These are phyloP conservation scores for Drosophila pseudotakahashii DNA, from an alignment of 2,888 invertebrate species.

Conservation along the genomic window DNA sequence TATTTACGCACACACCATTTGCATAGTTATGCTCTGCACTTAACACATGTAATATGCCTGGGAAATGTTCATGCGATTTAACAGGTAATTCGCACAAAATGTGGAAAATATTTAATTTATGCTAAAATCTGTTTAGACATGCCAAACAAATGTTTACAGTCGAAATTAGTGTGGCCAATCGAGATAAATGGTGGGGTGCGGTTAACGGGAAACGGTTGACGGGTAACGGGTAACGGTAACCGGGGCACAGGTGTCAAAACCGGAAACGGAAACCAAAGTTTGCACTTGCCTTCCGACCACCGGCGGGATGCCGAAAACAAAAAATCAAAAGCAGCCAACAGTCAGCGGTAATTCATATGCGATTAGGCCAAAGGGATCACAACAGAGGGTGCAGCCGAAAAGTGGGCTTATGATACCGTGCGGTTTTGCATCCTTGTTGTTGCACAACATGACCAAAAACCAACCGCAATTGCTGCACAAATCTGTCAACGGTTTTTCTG, in stretches of 20 bases:
- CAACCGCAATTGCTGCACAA: slow-evolving; percentile 28
- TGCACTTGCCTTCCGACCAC: slow-evolving; percentile 36
- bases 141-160: slow-evolving; percentile 31
- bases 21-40: slow-evolving; percentile 68
- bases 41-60: slow-evolving; percentile 65
- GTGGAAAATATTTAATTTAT: slow-evolving; percentile 28
- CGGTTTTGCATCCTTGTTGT: slow-evolving; percentile 10
- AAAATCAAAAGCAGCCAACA: slow-evolving; percentile 1
- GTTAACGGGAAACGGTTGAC: slow-evolving; percentile 23
- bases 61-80: slow-evolving; percentile 3
- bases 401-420: background rate
- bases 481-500: slow-evolving; percentile 1
- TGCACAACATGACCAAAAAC: slow-evolving; percentile 14
- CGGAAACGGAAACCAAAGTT: slow-evolving; percentile 50
- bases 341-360: slow-evolving; percentile 24
- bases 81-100: slow-evolving; percentile 19
- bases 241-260: slow-evolving; percentile 37
- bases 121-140: slow-evolving; percentile 22
- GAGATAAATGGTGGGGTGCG: slow-evolving; percentile 5
- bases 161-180: slow-evolving; percentile 21
- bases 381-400: background rate
- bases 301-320: background rate
- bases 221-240: slow-evolving; percentile 1
- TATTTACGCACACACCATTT: slow-evolving; percentile 39
- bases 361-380: slow-evolving; percentile 18